Percentiles rank a stretch among this genome's conserved stretches.
phyloP scores from a whole-genome alignment of 1,140 invertebrate genomes.

The Aphidius gifuensis region DNA sequence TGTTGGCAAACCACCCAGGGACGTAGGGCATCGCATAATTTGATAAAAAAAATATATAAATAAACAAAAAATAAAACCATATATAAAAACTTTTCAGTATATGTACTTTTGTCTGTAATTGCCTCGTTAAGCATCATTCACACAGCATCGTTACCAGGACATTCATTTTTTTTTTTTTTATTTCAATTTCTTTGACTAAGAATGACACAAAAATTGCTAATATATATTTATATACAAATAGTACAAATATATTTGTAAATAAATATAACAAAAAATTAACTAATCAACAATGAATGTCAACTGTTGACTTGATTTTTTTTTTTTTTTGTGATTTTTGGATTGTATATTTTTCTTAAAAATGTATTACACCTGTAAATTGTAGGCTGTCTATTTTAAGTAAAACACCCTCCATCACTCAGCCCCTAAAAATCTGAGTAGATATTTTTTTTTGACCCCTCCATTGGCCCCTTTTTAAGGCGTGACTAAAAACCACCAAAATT shows the following conservation, averaged over 20 bases:
- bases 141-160: constrained; percentile 7
- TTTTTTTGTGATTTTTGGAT: too few species aligned
- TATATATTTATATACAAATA: not conserved
- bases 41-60: not conserved
- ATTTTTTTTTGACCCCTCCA: not conserved
- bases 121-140: constrained; percentile 26
- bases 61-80: not conserved
- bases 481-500: constrained; percentile 52
- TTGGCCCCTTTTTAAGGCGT: constrained; percentile 40
- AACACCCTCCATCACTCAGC: constrained; percentile 16
- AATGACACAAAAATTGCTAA: not conserved
- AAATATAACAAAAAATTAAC: too few species aligned
- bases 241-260: too few species aligned
- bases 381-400: constrained; percentile 32
- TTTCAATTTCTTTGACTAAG: not conserved
- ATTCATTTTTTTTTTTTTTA: constrained; percentile 12
- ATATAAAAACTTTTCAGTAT: not conserved
- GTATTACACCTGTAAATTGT: constrained; percentile 39
- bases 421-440: too few species aligned
- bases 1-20: not conserved
- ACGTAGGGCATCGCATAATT: constrained; percentile 15
- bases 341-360: constrained; percentile 38
- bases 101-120: constrained; percentile 16
- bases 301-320: too few species aligned
- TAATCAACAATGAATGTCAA: too few species aligned